Percentiles rank a stretch among this genome's conserved stretches.
phyloP scores from a whole-genome alignment of 2,797 vertebrate genomes.

The Steatocranus sp. region DNA sequence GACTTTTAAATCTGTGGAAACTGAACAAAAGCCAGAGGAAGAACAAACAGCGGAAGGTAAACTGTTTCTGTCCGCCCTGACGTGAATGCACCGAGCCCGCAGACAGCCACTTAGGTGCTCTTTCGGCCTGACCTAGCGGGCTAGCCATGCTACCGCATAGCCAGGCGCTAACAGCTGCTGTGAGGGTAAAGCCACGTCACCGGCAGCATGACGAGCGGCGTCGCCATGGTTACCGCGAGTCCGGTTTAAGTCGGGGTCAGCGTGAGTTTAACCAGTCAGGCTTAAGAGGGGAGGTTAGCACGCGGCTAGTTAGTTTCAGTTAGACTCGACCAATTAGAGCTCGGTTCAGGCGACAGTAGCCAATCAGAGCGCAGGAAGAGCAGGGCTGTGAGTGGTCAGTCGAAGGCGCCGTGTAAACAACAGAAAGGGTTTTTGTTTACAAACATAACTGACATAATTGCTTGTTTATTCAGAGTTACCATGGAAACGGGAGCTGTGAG shows the following conservation, averaged over 20 bases:
- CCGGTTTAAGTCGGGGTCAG: neutral
- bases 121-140: neutral
- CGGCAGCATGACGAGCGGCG: neutral
- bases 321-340: neutral
- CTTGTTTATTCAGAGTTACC: neutral
- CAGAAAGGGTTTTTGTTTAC: neutral
- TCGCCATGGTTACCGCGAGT: neutral
- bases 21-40: neutral
- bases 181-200: neutral
- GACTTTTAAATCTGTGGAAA: neutral
- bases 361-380: neutral
- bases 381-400: neutral
- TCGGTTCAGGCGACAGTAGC: neutral
- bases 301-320: neutral
- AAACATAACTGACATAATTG: neutral
- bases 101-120: neutral
- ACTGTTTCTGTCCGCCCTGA: neutral
- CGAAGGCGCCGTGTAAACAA: neutral
- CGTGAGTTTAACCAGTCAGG: neutral
- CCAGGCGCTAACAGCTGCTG: neutral
- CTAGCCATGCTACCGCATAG: neutral
- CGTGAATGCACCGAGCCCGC: neutral
- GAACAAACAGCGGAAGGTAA: slow-evolving; percentile 14
- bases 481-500: neutral
- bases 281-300: neutral